Evolutionary conservation across 2,888 invertebrate genomes (phyloP).

Genomic region (Crepidodera aurea): DNA sequence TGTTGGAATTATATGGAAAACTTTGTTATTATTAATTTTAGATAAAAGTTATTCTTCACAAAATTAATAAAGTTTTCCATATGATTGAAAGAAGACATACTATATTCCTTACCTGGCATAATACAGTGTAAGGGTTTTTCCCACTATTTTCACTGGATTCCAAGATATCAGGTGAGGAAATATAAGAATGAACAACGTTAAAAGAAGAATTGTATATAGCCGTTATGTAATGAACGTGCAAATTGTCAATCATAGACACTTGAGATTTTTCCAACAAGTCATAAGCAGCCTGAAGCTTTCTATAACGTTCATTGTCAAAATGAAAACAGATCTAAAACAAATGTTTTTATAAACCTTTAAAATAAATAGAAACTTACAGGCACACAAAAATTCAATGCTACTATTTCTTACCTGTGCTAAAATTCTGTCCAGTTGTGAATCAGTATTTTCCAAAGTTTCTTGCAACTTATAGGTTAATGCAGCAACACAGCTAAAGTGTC

Average conservation of each 20-base stretch:
- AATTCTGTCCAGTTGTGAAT: conserved; percentile 89
- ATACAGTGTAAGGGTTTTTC: conserved; percentile 80
- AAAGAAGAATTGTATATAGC: conserved; percentile 85
- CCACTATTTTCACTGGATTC: conserved; percentile 62
- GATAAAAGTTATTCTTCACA: too few relatives aligned
- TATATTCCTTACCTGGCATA: conserved; percentile 72
- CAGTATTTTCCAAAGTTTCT: conserved; percentile 89
- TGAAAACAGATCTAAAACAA: conserved; percentile 69
- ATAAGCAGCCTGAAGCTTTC: conserved; percentile 87
- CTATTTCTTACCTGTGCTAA: conserved; percentile 72
- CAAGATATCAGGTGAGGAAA: conserved; percentile 56
- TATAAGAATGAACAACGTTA: conserved; percentile 65
- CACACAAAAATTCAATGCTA: too few relatives aligned
- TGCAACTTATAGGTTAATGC: conserved; percentile 86
- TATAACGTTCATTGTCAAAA: conserved; percentile 82
- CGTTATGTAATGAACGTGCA: conserved; percentile 94
- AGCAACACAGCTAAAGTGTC: conserved; percentile 90
- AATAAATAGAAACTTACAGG: too few relatives aligned
- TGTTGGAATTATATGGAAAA: too few relatives aligned
- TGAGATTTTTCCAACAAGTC: conserved; percentile 89
- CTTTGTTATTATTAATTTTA: too few relatives aligned
- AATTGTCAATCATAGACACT: conserved; percentile 87
- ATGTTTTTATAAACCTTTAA: too few relatives aligned
- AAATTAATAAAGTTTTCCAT: too few relatives aligned
- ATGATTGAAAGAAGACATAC: too few relatives aligned